Percentiles rank a stretch among this genome's conserved stretches.
These are phyloP conservation scores for Choristoneura rosaceana DNA, from an alignment of 2,888 invertebrate genomes.

Conservation along the genomic window DNA sequence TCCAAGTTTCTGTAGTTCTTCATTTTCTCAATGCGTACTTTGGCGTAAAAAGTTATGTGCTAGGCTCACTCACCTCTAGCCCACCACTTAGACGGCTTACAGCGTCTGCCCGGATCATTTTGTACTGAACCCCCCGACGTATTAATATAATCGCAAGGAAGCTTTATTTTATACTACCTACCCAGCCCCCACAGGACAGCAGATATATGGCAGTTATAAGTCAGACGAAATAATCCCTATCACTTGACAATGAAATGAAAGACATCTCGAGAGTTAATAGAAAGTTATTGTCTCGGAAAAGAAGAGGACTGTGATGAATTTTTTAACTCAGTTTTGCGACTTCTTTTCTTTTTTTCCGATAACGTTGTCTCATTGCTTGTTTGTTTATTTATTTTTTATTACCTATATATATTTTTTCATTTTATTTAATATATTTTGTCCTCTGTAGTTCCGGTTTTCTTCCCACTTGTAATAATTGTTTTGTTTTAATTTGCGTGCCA, in stretches of 20 bases:
- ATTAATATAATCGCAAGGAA: slow-evolving; percentile 83
- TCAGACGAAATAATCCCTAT: slow-evolving; percentile 84
- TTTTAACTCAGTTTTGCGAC: slow-evolving; percentile 45
- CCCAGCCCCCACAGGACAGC: slow-evolving; percentile 67
- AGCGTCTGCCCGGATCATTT: slow-evolving; percentile 72
- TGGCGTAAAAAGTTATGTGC: slow-evolving; percentile 25
- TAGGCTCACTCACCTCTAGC: slow-evolving; percentile 49
- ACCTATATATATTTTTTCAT: too few species aligned
- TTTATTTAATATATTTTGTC: too few species aligned
- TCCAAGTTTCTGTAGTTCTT: not conserved
- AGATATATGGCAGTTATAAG: slow-evolving; percentile 85
- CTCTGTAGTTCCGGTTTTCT: too few species aligned
- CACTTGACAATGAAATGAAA: slow-evolving; percentile 82
- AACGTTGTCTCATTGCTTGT: slow-evolving; percentile 7
- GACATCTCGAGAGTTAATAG: slow-evolving; percentile 82
- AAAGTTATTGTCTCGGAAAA: slow-evolving; percentile 71
- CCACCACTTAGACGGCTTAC: slow-evolving; percentile 75
- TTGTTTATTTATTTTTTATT: too few species aligned
- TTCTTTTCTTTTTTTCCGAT: slow-evolving; percentile 14
- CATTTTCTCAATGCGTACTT: not conserved
- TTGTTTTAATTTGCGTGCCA: too few species aligned
- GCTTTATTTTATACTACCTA: slow-evolving; percentile 80
- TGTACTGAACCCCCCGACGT: slow-evolving; percentile 66
- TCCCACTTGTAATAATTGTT: too few species aligned
- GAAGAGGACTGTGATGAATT: slow-evolving; percentile 64